phyloP scores from a whole-genome alignment of 2,113 vertebrate genomes.

The Syrrhaptes paradoxus region DNA sequence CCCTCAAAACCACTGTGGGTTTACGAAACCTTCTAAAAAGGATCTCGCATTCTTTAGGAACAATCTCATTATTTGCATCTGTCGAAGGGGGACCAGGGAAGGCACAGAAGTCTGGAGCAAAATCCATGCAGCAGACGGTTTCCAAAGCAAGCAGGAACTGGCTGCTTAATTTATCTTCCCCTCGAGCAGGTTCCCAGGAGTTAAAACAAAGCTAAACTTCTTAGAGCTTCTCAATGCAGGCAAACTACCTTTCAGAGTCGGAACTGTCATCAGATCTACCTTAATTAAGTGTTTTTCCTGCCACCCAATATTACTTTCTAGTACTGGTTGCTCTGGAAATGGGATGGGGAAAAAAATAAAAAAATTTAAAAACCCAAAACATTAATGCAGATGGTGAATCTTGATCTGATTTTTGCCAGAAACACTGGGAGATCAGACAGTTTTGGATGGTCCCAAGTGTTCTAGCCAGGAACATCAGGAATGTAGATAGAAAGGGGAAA shows the following conservation, averaged over 20 bases:
- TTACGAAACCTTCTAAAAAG: background rate
- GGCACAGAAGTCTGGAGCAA: background rate
- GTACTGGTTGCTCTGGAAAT: background rate
- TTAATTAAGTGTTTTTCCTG: rapidly evolving
- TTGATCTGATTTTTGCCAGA: background rate
- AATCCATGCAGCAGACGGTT: too few relatives aligned
- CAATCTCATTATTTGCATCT: background rate
- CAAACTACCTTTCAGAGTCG: background rate
- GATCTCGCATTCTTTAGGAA: background rate
- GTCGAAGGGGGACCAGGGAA: background rate
- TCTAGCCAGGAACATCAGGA: background rate
- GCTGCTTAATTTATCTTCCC: background rate
- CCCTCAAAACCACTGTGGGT: background rate
- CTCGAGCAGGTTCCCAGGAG: background rate
- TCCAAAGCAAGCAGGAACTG: background rate
- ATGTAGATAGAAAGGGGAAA: background rate
- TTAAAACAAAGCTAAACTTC: background rate
- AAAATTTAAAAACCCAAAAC: background rate
- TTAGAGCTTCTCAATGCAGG: background rate
- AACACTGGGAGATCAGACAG: background rate
- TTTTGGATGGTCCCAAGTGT: background rate
- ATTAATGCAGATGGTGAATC: background rate
- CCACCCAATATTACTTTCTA: background rate
- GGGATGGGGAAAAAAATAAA: rapidly evolving
- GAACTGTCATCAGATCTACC: background rate